These are phyloP conservation scores for Sturmia bella DNA, from an alignment of 2,888 invertebrate species.

Conservation along the genomic window DNA sequence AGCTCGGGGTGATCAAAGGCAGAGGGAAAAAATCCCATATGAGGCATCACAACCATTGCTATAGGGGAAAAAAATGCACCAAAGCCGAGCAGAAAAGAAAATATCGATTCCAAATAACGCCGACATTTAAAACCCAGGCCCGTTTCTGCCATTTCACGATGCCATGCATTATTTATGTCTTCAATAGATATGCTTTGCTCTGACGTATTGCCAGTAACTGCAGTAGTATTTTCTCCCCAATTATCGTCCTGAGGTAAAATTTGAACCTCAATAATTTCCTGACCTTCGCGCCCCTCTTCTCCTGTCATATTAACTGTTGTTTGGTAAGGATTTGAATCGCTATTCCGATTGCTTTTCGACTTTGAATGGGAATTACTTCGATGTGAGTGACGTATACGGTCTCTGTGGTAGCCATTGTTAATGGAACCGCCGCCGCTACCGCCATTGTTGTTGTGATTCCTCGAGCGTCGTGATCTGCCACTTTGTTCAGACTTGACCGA, in stretches of 20 bases:
- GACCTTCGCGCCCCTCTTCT: slow-evolving; percentile 89
- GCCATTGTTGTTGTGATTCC: slow-evolving; percentile 83
- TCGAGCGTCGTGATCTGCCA: slow-evolving; percentile 89
- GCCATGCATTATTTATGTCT: slow-evolving; percentile 94
- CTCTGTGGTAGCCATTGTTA: slow-evolving; percentile 83
- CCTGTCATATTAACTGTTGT: slow-evolving; percentile 89
- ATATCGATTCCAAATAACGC: slow-evolving; percentile 90
- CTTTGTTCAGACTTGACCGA: slow-evolving; percentile 96
- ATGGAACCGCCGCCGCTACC: slow-evolving; percentile 82
- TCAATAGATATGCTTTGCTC: slow-evolving; percentile 97
- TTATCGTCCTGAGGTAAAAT: slow-evolving; percentile 98
- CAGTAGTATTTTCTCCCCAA: slow-evolving; percentile 99
- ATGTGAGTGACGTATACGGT: slow-evolving; percentile 85
- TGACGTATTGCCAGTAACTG: slow-evolving; percentile 97
- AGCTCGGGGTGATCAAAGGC: slow-evolving; percentile 85
- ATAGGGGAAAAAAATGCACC: slow-evolving; percentile 95
- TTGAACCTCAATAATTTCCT: slow-evolving; percentile 97
- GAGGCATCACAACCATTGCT: slow-evolving; percentile 96
- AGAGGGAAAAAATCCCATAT: slow-evolving; percentile 92
- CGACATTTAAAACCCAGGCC: slow-evolving; percentile 89
- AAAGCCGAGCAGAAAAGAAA: slow-evolving; percentile 90
- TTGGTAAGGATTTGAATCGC: slow-evolving; percentile 92
- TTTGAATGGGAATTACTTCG: slow-evolving; percentile 83
- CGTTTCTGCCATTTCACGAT: slow-evolving; percentile 86
- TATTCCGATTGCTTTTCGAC: slow-evolving; percentile 83